phyloP scores from a whole-genome alignment of 2,888 invertebrate species.

The Cylindroiulus punctatus region DNA sequence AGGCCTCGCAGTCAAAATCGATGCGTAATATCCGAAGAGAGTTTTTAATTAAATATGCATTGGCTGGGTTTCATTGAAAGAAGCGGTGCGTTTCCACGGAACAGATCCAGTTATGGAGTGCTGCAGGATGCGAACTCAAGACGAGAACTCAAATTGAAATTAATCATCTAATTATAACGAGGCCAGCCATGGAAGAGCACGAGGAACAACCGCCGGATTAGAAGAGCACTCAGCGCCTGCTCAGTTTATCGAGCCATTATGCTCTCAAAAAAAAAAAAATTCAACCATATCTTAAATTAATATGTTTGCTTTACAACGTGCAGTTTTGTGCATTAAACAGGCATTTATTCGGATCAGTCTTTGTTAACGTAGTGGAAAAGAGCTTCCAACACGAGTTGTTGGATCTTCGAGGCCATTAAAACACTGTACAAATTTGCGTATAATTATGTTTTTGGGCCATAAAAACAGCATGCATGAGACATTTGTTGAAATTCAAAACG shows the following conservation, averaged over 20 bases:
- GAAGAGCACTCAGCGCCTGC: background rate
- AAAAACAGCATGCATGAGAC: too few species aligned
- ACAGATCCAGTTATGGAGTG: conserved; percentile 1
- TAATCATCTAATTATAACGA: conserved; percentile 31
- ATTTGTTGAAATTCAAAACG: too few species aligned
- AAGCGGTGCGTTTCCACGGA: background rate
- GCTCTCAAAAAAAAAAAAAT: background rate
- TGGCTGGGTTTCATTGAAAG: conserved; percentile 13
- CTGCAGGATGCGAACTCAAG: background rate
- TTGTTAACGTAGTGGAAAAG: too few species aligned
- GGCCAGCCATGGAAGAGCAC: background rate
- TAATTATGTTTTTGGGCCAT: too few species aligned
- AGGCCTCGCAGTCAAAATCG: conserved; percentile 28
- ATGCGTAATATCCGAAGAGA: conserved; percentile 23
- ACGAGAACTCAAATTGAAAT: conserved; percentile 33
- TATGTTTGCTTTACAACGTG: background rate
- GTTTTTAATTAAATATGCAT: conserved; percentile 46
- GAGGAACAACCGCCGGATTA: background rate
- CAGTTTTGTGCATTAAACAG: background rate
- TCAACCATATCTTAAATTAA: background rate
- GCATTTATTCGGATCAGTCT: too few species aligned
- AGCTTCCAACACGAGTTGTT: too few species aligned
- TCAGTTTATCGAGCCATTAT: background rate
- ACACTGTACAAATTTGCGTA: too few species aligned
- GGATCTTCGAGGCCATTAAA: too few species aligned